Conservation (phyloP, 2,113 vertebrate genomes). For the Datnioides undecimradiatus region DNA sequence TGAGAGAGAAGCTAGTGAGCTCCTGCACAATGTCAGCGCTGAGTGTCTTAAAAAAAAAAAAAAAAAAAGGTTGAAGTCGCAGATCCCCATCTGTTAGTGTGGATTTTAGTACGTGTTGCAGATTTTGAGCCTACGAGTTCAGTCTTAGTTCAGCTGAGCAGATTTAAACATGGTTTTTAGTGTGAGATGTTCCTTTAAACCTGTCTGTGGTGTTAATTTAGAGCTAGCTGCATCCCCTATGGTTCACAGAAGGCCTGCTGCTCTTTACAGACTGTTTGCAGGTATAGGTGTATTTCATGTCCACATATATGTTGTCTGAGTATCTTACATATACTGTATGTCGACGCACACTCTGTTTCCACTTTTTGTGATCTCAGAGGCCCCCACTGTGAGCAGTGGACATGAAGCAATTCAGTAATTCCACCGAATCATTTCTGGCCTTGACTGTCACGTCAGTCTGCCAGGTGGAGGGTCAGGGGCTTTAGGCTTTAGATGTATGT, state of each 20-base stretch:
- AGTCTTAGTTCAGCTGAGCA: background rate
- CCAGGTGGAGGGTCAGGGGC: conserved; percentile 40
- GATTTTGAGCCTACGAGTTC: background rate
- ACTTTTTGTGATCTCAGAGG: conserved; percentile 49
- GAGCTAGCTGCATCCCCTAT: background rate
- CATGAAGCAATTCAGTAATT: conserved; percentile 68
- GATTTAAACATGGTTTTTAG: background rate
- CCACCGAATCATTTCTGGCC: conserved; percentile 71
- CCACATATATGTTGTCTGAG: background rate
- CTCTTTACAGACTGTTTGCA: background rate
- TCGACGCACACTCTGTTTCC: conserved; percentile 34
- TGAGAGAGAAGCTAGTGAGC: background rate
- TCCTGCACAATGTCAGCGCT: background rate
- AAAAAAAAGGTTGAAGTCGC: background rate
- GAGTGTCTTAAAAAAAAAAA: no score
- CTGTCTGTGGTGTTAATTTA: background rate
- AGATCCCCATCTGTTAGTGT: background rate
- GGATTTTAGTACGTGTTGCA: background rate
- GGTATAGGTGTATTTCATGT: no score
- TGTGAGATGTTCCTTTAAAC: background rate
- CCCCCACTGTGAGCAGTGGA: conserved; percentile 36
- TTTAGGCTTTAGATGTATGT: conserved; percentile 26
- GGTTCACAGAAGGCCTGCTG: background rate
- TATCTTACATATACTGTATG: background rate
- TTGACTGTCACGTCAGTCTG: conserved; percentile 42